Percentiles rank a stretch among this genome's conserved stretches.
These are phyloP conservation scores for Drosophila anomalata DNA, from an alignment of 2,888 invertebrate genomes.

Conservation along the genomic window DNA sequence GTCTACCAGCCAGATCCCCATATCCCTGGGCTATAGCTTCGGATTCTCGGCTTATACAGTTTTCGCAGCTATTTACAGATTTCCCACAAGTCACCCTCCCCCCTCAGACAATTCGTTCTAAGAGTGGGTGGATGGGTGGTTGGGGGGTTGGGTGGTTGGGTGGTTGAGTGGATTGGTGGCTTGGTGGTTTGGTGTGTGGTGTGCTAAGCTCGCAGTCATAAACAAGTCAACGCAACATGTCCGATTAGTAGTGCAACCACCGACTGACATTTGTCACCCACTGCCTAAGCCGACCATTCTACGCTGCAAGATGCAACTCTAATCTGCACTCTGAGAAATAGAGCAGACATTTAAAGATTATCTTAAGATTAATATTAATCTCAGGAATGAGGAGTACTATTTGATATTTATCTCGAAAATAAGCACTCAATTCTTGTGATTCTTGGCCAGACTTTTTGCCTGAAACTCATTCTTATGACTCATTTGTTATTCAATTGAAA, in stretches of 20 bases:
- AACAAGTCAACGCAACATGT: slow-evolving; percentile 77
- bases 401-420: neutral
- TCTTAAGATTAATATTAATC: neutral
- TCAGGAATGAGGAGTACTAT: neutral
- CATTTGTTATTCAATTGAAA: neutral
- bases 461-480: neutral
- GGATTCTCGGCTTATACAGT: slow-evolving; percentile 55
- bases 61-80: slow-evolving; percentile 77
- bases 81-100: slow-evolving; percentile 65
- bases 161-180: slow-evolving; percentile 13
- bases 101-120: slow-evolving; percentile 56
- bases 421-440: neutral
- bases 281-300: slow-evolving; percentile 44
- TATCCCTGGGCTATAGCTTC: slow-evolving; percentile 51
- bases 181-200: slow-evolving; percentile 3
- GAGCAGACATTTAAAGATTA: neutral
- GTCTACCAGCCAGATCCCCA: slow-evolving; percentile 27
- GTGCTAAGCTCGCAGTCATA: slow-evolving; percentile 73
- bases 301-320: slow-evolving; percentile 28
- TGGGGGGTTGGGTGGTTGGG: slow-evolving; percentile 5
- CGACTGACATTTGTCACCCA: slow-evolving; percentile 76
- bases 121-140: slow-evolving; percentile 3
- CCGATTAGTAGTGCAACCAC: slow-evolving; percentile 77
- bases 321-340: slow-evolving; percentile 41
- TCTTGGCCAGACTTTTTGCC: neutral